A percentile compares a stretch with the other conserved stretches of the same genome.
These are phyloP conservation scores for Heliconius charithonia DNA, from an alignment of 2,888 invertebrate species.

Conservation along the genomic window DNA sequence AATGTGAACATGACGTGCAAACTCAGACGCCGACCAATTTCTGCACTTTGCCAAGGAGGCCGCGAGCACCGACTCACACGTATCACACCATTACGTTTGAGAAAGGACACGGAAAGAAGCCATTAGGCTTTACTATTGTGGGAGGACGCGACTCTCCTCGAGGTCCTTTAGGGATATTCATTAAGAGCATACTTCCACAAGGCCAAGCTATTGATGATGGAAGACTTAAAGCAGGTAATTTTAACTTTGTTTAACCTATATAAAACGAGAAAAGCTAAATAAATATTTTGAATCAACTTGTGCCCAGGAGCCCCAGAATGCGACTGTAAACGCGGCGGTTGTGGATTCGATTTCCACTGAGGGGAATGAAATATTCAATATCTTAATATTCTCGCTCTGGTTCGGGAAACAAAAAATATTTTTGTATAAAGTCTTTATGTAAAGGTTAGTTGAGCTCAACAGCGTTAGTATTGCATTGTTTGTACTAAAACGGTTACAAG, in stretches of 20 bases:
- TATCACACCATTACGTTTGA: constrained; percentile 89
- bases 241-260: neutral
- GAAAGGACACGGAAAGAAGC: constrained; percentile 92
- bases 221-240: constrained; percentile 89
- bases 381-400: too few relatives aligned
- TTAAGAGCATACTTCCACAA: constrained; percentile 91
- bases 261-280: neutral
- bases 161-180: constrained; percentile 93
- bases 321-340: too few relatives aligned
- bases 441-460: constrained; percentile 53
- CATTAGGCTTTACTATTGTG: constrained; percentile 94
- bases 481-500: constrained; percentile 23
- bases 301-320: too few relatives aligned
- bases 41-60: constrained; percentile 89
- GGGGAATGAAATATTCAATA: too few relatives aligned
- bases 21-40: constrained; percentile 85
- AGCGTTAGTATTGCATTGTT: constrained; percentile 49
- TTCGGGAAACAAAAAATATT: neutral
- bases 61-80: constrained; percentile 87
- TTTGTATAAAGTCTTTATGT: constrained; percentile 12
- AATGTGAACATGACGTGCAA: constrained; percentile 71
- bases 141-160: constrained; percentile 93
- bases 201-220: constrained; percentile 94
- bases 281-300: neutral
- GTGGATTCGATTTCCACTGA: too few relatives aligned